Evolutionary conservation across 2,113 vertebrate species (phyloP).

Genomic region (Coptodon rendalli): DNA sequence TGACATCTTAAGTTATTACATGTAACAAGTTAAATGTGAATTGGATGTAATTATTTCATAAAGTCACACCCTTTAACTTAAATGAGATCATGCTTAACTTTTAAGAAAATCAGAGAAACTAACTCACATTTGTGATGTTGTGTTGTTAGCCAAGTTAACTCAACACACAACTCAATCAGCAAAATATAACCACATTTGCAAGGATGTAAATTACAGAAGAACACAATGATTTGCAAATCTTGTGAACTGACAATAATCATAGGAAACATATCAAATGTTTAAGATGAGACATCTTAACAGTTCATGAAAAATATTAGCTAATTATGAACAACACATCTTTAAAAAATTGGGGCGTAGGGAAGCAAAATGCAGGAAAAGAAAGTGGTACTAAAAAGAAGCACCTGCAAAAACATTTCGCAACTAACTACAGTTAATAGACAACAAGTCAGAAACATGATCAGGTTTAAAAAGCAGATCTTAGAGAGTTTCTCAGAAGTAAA

Average conservation of each 20-base stretch:
- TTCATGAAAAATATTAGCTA: not conserved
- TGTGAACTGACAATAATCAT: not conserved
- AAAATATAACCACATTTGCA: not conserved
- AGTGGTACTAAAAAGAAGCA: not conserved
- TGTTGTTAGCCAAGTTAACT: not conserved
- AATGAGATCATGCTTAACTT: not conserved
- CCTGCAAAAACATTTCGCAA: not conserved
- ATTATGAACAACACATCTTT: not conserved
- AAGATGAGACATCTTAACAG: not conserved
- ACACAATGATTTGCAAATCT: not conserved
- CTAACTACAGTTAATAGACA: not conserved
- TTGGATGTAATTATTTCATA: not conserved
- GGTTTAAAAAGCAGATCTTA: not conserved
- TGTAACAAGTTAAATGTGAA: not conserved
- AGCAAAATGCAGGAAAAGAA: not conserved
- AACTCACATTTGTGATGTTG: not conserved
- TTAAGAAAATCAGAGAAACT: not conserved
- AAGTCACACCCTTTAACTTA: not conserved
- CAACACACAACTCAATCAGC: not conserved
- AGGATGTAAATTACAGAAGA: not conserved
- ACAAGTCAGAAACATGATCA: not conserved
- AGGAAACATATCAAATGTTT: not conserved
- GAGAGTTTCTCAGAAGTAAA: not conserved
- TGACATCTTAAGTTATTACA: not conserved
- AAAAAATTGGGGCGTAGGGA: fast-evolving